Conservation (phyloP, 2,797 vertebrate species). For the Acanthurus tractus region DNA sequence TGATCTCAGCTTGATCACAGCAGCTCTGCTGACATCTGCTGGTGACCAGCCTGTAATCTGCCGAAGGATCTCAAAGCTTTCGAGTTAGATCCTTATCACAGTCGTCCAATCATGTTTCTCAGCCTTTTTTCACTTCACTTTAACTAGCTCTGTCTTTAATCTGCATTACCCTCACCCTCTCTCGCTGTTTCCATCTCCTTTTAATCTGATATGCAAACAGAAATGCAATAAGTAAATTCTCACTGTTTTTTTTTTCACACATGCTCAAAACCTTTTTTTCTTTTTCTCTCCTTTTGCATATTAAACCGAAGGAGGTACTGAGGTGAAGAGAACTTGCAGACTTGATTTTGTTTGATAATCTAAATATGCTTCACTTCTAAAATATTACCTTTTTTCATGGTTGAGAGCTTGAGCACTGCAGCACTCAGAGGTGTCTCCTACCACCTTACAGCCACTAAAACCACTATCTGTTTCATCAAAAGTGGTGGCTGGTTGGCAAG, state of each 20-base stretch:
- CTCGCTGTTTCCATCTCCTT: constrained; percentile 47
- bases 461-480: constrained; percentile 74
- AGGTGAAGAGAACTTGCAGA: constrained; percentile 75
- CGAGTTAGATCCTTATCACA: constrained; percentile 59
- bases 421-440: constrained; percentile 59
- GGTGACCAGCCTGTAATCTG: constrained; percentile 69
- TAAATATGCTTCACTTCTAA: constrained; percentile 77
- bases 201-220: constrained; percentile 66
- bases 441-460: constrained; percentile 66
- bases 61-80: constrained; percentile 63
- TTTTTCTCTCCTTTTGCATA: constrained; percentile 49
- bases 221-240: constrained; percentile 51
- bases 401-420: constrained; percentile 56
- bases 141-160: constrained; percentile 64
- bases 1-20: constrained; percentile 72
- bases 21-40: constrained; percentile 76
- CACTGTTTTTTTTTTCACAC: constrained; percentile 36
- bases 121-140: constrained; percentile 43
- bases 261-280: constrained; percentile 33
- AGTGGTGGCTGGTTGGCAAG: constrained; percentile 67
- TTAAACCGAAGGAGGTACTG: constrained; percentile 58
- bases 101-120: constrained; percentile 62
- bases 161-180: constrained; percentile 65
- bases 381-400: constrained; percentile 61
- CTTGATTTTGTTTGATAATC: constrained; percentile 90